These are phyloP conservation scores for Epirrita christyi DNA, from an alignment of 2,888 invertebrate species.

Conservation along the genomic window DNA sequence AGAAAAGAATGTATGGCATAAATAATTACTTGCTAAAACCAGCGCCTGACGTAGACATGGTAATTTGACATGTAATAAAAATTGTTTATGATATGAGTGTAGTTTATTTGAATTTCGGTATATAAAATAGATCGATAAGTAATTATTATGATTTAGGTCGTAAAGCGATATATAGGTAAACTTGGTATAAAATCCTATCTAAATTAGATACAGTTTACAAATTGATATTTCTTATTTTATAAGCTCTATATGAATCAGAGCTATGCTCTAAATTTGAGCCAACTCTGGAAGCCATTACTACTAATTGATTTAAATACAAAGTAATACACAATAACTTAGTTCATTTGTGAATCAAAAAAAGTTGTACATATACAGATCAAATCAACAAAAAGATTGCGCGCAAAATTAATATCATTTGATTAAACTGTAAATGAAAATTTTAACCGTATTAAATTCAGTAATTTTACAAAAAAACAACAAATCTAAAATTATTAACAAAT, in stretches of 20 bases:
- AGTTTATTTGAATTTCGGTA: conserved; percentile 62
- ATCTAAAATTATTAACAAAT: conserved; percentile 6
- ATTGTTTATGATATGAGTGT: conserved; percentile 48
- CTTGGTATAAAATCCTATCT: conserved; percentile 31
- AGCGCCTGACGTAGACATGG: conserved; percentile 62
- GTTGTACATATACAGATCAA: conserved; percentile 11
- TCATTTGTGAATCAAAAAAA: conserved; percentile 15
- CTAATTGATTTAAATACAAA: conserved; percentile 6
- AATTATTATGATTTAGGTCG: conserved; percentile 62
- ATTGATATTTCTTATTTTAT: conserved; percentile 25
- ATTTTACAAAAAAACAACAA: conserved; percentile 8
- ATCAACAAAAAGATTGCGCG: conserved; percentile 4
- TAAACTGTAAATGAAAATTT: conserved; percentile 6
- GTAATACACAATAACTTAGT: neutral
- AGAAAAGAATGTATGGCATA: conserved; percentile 49
- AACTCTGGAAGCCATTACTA: conserved; percentile 62
- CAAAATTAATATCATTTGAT: conserved; percentile 10
- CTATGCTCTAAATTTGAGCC: conserved; percentile 53
- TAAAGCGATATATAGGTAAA: conserved; percentile 35
- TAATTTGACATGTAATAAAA: conserved; percentile 52
- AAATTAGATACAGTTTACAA: conserved; percentile 28
- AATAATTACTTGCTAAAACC: conserved; percentile 61
- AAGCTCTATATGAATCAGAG: conserved; percentile 28
- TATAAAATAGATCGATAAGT: conserved; percentile 62
- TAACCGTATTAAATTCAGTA: neutral